A percentile compares a stretch with the other conserved stretches of the same genome.
phyloP scores from a whole-genome alignment of 2,113 vertebrate species.

The Lonchura striata region DNA sequence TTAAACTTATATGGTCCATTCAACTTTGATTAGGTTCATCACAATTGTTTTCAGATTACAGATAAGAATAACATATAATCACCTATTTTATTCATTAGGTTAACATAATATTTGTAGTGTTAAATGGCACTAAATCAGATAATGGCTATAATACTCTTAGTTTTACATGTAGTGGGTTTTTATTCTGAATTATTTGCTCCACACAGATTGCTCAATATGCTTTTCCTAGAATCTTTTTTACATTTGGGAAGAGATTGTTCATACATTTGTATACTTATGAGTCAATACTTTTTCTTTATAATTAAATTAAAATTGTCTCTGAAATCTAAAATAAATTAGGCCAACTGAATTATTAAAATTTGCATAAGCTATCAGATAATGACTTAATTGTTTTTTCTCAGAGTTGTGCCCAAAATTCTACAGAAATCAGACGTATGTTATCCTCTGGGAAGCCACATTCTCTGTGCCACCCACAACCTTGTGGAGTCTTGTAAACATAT shows the following conservation, averaged over 20 bases:
- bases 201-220: neutral
- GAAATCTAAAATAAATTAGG: neutral
- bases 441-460: neutral
- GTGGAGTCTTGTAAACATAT: neutral
- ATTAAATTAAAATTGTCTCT: neutral
- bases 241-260: neutral
- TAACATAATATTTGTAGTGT: neutral
- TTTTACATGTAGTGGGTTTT: neutral
- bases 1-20: neutral
- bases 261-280: neutral
- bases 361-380: neutral
- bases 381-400: neutral
- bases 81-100: neutral
- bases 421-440: neutral
- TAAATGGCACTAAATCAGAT: neutral
- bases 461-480: neutral
- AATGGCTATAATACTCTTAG: neutral
- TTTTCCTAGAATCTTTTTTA: neutral
- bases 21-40: neutral
- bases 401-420: neutral
- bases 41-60: neutral
- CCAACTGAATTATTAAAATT: neutral
- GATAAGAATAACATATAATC: neutral
- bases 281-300: neutral
- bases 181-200: neutral